Evolutionary conservation across 1,140 invertebrate species (phyloP).

Genomic region (Chrysomallon squamiferum): DNA sequence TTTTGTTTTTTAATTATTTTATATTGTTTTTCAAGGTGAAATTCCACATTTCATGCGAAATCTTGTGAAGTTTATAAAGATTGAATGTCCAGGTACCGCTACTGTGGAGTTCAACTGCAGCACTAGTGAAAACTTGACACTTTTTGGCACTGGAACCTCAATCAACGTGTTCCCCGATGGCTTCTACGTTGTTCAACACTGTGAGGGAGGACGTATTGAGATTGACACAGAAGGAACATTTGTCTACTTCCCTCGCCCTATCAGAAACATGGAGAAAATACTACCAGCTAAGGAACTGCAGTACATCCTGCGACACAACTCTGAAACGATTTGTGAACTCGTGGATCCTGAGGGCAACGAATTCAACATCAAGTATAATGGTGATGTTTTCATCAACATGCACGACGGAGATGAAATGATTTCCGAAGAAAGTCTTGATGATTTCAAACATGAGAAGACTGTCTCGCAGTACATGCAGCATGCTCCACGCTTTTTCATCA

Average conservation of each 20-base stretch:
- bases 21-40: constrained; percentile 19
- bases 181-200: constrained; percentile 57
- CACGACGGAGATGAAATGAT: constrained; percentile 33
- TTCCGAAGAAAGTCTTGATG: constrained; percentile 41
- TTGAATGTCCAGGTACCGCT: constrained; percentile 62
- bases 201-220: constrained; percentile 52
- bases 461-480: constrained; percentile 48
- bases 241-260: constrained; percentile 48
- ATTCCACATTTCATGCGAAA: constrained; percentile 30
- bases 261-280: constrained; percentile 46
- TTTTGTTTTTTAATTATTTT: too few relatives aligned
- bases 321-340: constrained; percentile 55
- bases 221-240: constrained; percentile 46
- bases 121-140: constrained; percentile 56
- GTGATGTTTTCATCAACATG: constrained; percentile 43
- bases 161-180: constrained; percentile 58
- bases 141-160: constrained; percentile 57
- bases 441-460: constrained; percentile 31
- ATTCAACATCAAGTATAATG: constrained; percentile 55
- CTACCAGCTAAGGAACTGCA: constrained; percentile 44
- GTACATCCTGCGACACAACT: constrained; percentile 56
- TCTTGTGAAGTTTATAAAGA: constrained; percentile 55
- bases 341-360: constrained; percentile 57
- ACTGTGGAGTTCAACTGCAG: constrained; percentile 60
- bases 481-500: constrained; percentile 60